Percentiles rank a stretch among this genome's conserved stretches.
These are phyloP conservation scores for Sibirionetta formosa DNA, from an alignment of 2,797 vertebrate genomes.

Conservation along the genomic window DNA sequence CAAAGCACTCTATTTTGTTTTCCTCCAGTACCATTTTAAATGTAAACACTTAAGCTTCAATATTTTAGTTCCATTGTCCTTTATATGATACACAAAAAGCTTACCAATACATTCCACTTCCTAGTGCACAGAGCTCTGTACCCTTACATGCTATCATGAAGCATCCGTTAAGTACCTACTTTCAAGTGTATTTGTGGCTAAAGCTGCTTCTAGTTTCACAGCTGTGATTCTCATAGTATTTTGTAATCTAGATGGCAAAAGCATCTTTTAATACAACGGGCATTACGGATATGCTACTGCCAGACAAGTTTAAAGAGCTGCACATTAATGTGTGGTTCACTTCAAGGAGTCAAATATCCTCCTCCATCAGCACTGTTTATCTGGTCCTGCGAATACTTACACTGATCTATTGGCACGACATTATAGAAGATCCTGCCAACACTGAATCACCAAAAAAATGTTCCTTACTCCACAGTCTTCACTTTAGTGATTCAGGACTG, in stretches of 20 bases:
- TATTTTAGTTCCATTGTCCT: neutral
- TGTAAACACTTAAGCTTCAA: neutral
- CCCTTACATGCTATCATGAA: accelerated
- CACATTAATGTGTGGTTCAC: neutral
- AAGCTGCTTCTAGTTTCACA: neutral
- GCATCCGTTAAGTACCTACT: neutral
- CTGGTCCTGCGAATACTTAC: neutral
- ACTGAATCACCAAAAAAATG: neutral
- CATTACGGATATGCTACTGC: neutral
- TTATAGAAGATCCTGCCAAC: neutral
- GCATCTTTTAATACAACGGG: neutral
- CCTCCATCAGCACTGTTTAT: neutral
- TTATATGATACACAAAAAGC: neutral
- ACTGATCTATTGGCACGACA: neutral
- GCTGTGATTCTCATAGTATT: neutral
- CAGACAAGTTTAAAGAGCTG: neutral
- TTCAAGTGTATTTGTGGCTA: neutral
- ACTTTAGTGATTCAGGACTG: neutral
- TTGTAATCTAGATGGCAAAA: neutral
- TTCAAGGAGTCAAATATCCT: neutral
- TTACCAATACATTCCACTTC: neutral
- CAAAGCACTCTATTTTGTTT: neutral
- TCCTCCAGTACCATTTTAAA: neutral
- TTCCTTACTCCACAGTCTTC: neutral
- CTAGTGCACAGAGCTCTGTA: neutral